Conservation (phyloP, 2,888 invertebrate genomes). For the Maniola hyperantus region DNA sequence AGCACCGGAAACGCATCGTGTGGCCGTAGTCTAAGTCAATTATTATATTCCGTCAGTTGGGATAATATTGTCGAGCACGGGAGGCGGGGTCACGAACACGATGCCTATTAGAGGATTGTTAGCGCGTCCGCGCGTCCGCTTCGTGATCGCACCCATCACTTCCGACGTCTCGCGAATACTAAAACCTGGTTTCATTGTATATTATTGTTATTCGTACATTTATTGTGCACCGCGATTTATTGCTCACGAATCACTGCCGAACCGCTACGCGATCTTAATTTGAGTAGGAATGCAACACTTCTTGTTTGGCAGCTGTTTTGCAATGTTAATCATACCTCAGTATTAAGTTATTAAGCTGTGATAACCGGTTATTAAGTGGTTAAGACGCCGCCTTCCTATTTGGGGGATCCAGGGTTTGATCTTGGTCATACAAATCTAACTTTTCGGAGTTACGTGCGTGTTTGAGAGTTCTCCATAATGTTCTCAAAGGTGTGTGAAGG, state of each 20-base stretch:
- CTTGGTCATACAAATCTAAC: no score
- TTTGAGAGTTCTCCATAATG: no score
- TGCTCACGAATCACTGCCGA: constrained; percentile 39
- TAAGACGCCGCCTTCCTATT: no score
- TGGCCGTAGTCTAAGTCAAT: constrained; percentile 9
- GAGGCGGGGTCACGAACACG: constrained; percentile 71
- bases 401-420: no score
- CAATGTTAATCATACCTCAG: constrained; percentile 20
- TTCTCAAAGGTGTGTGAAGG: no score
- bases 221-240: constrained; percentile 40
- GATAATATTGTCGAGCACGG: constrained; percentile 62
- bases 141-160: constrained; percentile 75
- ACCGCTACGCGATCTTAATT: constrained; percentile 41
- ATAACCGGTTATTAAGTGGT: no score
- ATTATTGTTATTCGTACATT: constrained; percentile 43
- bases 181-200: constrained; percentile 36
- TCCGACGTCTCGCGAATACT: constrained; percentile 58
- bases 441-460: no score
- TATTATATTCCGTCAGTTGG: constrained; percentile 45
- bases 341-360: constrained; percentile 11
- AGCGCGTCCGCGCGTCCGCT: constrained; percentile 60
- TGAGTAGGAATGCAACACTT: constrained; percentile 28
- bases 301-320: constrained; percentile 17
- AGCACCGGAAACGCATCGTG: no score
- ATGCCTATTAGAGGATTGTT: constrained; percentile 75